These are phyloP conservation scores for Protomyctophum bolini DNA, from an alignment of 2,113 vertebrate species.

Conservation along the genomic window DNA sequence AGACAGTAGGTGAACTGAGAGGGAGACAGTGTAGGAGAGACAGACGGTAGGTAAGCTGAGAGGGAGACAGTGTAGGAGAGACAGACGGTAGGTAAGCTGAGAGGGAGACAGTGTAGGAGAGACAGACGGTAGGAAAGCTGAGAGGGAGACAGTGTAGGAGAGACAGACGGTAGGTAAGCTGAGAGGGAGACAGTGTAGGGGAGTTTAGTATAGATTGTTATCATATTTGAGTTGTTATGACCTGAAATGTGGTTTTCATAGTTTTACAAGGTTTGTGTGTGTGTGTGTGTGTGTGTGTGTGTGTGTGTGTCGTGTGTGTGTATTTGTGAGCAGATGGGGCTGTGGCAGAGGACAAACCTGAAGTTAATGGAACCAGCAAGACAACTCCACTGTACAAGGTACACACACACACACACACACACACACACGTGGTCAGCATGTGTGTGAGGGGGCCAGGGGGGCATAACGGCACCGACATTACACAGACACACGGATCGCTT, in stretches of 20 bases:
- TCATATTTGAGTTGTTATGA: no score
- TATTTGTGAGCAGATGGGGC: constrained; percentile 55
- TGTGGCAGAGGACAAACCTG: constrained; percentile 63
- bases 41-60: no score
- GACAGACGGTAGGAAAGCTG: background rate
- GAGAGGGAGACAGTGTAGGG: background rate
- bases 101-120: background rate
- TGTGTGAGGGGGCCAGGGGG: constrained; percentile 54
- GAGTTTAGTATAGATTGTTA: background rate
- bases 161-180: background rate
- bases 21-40: background rate
- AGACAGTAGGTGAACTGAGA: background rate
- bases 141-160: background rate
- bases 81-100: background rate
- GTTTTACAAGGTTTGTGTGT: no score
- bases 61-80: background rate
- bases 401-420: constrained; percentile 16
- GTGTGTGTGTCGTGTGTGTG: background rate
- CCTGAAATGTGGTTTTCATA: no score
- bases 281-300: no score
- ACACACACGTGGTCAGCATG: constrained; percentile 43
- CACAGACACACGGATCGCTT: constrained; percentile 60
- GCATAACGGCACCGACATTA: constrained; percentile 62
- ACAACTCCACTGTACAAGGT: constrained; percentile 69
- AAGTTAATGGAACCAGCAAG: constrained; percentile 76